phyloP scores from a whole-genome alignment of 1,140 invertebrate species.

The Drosophila sturtevanti region DNA sequence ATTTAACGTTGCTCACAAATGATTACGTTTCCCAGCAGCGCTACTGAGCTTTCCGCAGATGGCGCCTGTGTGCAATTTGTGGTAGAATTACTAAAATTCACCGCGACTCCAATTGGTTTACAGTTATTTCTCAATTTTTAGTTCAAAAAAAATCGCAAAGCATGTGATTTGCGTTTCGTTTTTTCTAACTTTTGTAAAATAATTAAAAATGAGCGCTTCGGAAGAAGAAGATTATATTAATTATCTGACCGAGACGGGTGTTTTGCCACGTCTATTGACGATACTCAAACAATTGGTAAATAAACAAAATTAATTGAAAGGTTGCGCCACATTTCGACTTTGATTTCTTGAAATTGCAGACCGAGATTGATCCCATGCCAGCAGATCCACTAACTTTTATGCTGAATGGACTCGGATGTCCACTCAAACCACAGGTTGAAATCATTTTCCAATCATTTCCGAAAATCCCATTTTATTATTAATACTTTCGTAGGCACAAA shows the following conservation, averaged over 20 bases:
- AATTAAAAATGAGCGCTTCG: constrained; percentile 35
- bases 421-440: constrained; percentile 54
- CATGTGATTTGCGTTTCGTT: not conserved
- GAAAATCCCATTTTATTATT: not conserved
- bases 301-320: not conserved
- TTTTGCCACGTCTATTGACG: constrained; percentile 45
- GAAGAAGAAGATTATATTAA: constrained; percentile 43
- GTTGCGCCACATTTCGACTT: no score
- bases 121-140: constrained; percentile 20
- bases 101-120: not conserved
- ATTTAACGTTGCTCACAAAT: no score
- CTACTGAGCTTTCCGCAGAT: no score
- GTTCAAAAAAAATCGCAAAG: not conserved
- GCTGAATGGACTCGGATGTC: constrained; percentile 47
- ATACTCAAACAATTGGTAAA: constrained; percentile 48
- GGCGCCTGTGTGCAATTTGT: no score
- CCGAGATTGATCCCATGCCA: constrained; percentile 36
- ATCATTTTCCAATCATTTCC: not conserved
- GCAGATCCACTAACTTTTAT: constrained; percentile 53
- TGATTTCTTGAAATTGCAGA: not conserved
- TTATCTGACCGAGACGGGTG: constrained; percentile 37
- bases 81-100: not conserved
- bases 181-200: not conserved
- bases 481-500: constrained; percentile 33
- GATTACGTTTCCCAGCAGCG: no score